These are phyloP conservation scores for Rutpela maculata DNA, from an alignment of 2,888 invertebrate species.

Conservation along the genomic window DNA sequence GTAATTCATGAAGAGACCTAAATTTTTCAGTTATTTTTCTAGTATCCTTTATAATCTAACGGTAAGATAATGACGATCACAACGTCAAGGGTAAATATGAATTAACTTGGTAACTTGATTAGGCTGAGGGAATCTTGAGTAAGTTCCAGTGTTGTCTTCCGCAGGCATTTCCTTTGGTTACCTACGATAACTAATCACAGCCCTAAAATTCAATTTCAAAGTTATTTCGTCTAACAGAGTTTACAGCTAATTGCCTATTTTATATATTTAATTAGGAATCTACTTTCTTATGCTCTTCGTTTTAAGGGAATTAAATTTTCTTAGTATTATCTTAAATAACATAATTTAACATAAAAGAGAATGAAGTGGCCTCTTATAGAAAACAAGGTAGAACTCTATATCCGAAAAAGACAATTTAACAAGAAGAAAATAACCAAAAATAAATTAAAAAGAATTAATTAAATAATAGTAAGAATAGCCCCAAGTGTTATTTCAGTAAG, in stretches of 20 bases:
- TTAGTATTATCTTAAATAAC: not conserved
- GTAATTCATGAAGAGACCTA: no score
- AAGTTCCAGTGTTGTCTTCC: constrained; percentile 24
- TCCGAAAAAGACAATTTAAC: not conserved
- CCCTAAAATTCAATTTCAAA: constrained; percentile 11
- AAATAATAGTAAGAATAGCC: not conserved
- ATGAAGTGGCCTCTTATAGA: not conserved
- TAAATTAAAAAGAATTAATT: not conserved
- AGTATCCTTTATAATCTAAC: no score
- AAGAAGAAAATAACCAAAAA: not conserved
- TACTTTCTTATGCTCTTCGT: not conserved
- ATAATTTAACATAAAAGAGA: not conserved
- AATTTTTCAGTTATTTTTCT: no score
- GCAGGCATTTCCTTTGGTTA: constrained; percentile 12
- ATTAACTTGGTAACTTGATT: constrained; percentile 21
- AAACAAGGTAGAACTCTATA: not conserved
- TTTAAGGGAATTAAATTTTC: not conserved
- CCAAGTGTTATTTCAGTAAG: not conserved
- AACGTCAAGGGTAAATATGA: constrained; percentile 18
- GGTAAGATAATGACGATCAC: not conserved
- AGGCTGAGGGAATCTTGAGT: constrained; percentile 7
- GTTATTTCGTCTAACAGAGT: constrained; percentile 18
- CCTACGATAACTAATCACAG: constrained; percentile 18
- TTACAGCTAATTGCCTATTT: constrained; percentile 29
- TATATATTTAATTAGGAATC: constrained; percentile 32